Base-by-base conservation (phyloP, 2,113 vertebrate species). In the Mesoclemmys tuberculata region DNA sequence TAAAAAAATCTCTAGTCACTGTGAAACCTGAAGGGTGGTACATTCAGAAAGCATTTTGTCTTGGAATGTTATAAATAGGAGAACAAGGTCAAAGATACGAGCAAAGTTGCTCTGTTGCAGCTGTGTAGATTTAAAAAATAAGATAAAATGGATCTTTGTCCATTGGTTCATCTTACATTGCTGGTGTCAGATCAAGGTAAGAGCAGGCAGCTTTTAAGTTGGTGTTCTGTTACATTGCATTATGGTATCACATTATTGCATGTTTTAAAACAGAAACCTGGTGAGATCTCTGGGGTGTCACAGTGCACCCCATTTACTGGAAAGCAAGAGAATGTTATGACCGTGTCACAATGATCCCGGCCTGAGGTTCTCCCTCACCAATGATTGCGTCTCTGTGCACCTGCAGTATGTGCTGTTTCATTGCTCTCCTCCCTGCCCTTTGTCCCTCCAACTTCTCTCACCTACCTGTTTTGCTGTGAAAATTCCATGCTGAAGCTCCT, bases 1-100 rank as follows among this genome's bases (percentile, higher is more conserved):
- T 92, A 54, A 80, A 38, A 1, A 54, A 22, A 22, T 80, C 12
- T 81, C 58, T 61, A 74, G 41, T 80, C 14, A 46, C 80, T 61
- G 48, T 91, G 58, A 92, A 90, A 78, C 86, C 1, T 86, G 18
- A 94, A 68, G 44, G 80, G 8, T 3, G 31, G 26, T 3, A 26
- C 14, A 90, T 2, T 55, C 41, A 74, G 49, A 80, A 71, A 75
- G 49, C 78, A 6, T 0, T 35, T 96, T 84, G 41, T 41, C 86
- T 54, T n/a, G 54, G 21, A 91, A 52, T 54, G 38, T 41, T 82
- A 64, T 90, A 87, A 88, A 89, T 88, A 84, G 84, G 91, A 84
- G 44, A 92, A 64, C 13, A 82, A 92, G 83, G 84, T 56, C 78
- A 90, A 92, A 89, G 26, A 89, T 85, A 90, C 51, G 8, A 94